Evolutionary conservation across 2,797 vertebrate genomes (phyloP).

Genomic region (Scomberomorus guttatus): DNA sequence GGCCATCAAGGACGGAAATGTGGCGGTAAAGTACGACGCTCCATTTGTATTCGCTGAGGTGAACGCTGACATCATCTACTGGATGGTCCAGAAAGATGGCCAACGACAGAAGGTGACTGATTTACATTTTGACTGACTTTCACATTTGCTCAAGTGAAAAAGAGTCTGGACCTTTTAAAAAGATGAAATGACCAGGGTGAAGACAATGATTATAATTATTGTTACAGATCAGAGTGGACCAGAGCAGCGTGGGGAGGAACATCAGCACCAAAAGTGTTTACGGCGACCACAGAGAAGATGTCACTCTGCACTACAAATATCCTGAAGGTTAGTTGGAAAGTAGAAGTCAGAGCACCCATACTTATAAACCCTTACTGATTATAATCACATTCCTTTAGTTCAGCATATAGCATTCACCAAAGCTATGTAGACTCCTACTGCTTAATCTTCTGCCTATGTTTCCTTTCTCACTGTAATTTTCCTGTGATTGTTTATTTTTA

Average conservation of each 20-base stretch:
- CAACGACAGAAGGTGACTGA: conserved; percentile 52
- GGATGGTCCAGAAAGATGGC: conserved; percentile 72
- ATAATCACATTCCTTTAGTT: background rate
- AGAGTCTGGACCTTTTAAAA: background rate
- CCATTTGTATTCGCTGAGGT: conserved; percentile 87
- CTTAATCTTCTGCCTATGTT: background rate
- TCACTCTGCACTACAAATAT: conserved; percentile 93
- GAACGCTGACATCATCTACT: conserved; percentile 85
- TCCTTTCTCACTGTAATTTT: too few species aligned
- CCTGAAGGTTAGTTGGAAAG: conserved; percentile 87
- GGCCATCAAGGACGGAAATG: conserved; percentile 85
- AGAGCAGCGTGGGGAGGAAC: conserved; percentile 82
- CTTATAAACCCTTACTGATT: background rate
- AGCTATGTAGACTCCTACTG: background rate
- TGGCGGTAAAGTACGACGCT: conserved; percentile 84
- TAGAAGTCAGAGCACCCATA: background rate
- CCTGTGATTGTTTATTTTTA: background rate
- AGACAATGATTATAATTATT: background rate
- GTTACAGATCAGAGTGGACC: conserved; percentile 59
- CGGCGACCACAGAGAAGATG: conserved; percentile 87
- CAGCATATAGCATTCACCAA: background rate
- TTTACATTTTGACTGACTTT: background rate
- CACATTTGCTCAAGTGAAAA: background rate
- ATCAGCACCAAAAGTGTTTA: conserved; percentile 95
- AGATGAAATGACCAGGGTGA: background rate